Evolutionary conservation across 2,888 invertebrate species (phyloP).

Genomic region (Melieria omissa): DNA sequence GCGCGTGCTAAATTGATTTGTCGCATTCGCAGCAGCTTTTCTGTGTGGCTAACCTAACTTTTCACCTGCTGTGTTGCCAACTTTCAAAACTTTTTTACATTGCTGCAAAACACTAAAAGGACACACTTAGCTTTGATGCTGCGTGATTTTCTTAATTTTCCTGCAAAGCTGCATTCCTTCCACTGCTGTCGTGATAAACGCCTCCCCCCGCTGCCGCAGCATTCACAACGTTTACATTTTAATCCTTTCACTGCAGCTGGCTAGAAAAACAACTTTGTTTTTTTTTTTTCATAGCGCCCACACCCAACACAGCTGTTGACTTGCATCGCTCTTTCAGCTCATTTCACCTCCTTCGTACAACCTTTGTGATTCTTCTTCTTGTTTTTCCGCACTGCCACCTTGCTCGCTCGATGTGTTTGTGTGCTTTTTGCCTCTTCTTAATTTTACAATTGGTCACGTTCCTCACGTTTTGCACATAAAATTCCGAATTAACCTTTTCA

Average conservation of each 20-base stretch:
- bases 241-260: background rate
- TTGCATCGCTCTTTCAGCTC: background rate
- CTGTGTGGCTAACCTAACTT: background rate
- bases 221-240: background rate
- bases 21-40: slow-evolving; percentile 11
- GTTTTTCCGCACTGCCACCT: background rate
- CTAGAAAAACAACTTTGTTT: background rate
- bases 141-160: slow-evolving; percentile 1
- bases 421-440: slow-evolving; percentile 6
- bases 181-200: too few relatives aligned
- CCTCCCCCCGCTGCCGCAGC: too few relatives aligned
- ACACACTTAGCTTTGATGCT: background rate
- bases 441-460: slow-evolving; percentile 49
- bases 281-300: background rate
- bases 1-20: slow-evolving; percentile 24
- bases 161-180: background rate
- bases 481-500: slow-evolving; percentile 46
- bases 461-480: slow-evolving; percentile 48
- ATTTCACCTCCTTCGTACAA: background rate
- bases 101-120: background rate
- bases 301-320: background rate
- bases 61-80: background rate
- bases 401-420: background rate
- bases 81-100: background rate
- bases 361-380: background rate